A percentile compares a stretch with the other conserved stretches of the same genome.
phyloP scores from a whole-genome alignment of 2,113 vertebrate genomes.

The Sylvia atricapilla region DNA sequence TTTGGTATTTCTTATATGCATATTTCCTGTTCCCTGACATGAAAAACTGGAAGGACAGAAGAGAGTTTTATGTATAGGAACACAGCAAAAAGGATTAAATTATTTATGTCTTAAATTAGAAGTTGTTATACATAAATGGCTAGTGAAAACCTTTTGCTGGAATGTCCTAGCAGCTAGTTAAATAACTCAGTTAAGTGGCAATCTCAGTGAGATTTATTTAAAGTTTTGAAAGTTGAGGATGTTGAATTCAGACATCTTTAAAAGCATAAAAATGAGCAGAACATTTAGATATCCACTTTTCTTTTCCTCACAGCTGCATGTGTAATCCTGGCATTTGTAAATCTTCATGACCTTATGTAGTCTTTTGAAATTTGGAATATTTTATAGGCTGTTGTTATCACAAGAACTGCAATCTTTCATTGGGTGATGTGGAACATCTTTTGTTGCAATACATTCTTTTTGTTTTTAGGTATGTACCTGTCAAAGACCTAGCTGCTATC shows the following conservation, averaged over 20 bases:
- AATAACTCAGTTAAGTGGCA: neutral
- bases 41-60: neutral
- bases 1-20: neutral
- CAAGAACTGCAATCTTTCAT: neutral
- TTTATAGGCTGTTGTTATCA: neutral
- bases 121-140: neutral
- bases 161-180: neutral
- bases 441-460: neutral
- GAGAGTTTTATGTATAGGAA: neutral
- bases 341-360: neutral
- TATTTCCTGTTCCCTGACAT: neutral
- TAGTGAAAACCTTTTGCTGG: neutral
- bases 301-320: neutral
- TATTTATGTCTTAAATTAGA: neutral
- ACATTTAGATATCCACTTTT: neutral
- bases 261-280: neutral
- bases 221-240: neutral
- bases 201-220: neutral
- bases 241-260: neutral
- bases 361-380: neutral
- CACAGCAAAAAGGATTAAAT: neutral
- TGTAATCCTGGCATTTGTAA: neutral
- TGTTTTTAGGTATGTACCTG: conserved; percentile 75
- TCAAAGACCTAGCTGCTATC: conserved; percentile 75
- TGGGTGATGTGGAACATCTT: neutral